These are phyloP conservation scores for Alligator sinensis DNA, from an alignment of 2,113 vertebrate species.

Conservation along the genomic window DNA sequence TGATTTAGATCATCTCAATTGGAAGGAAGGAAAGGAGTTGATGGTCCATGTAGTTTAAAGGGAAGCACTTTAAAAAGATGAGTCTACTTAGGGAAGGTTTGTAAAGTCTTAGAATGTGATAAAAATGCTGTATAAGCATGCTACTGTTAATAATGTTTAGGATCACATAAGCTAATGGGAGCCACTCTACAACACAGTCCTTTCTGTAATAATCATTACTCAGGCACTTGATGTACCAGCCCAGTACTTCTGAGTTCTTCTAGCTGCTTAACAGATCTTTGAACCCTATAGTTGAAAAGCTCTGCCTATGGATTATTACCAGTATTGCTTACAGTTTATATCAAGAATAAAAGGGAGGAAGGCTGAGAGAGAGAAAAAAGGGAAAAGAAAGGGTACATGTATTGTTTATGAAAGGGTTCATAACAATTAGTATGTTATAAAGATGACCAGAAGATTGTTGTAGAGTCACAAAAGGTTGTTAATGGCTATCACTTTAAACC, in stretches of 20 bases:
- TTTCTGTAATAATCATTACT: constrained; percentile 3
- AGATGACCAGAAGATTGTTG: neutral
- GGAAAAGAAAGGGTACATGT: neutral
- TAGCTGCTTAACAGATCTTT: neutral
- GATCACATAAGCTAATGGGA: neutral
- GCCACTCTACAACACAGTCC: neutral
- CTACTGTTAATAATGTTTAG: neutral
- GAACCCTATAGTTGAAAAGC: neutral
- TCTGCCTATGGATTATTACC: neutral
- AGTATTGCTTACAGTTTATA: neutral
- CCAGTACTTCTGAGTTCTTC: neutral
- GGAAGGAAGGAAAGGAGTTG: neutral
- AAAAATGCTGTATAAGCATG: neutral
- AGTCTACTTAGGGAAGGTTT: neutral
- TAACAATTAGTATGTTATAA: neutral
- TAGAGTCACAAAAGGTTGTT: neutral
- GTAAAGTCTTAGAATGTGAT: neutral
- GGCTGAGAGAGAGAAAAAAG: neutral
- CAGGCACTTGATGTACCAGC: neutral
- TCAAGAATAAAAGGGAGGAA: neutral
- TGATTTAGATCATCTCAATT: neutral
- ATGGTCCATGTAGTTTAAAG: neutral
- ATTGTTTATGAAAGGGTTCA: neutral
- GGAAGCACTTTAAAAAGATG: neutral
- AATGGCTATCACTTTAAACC: neutral